Conservation (phyloP, 1,140 invertebrate species). For the Augochlora pura region DNA sequence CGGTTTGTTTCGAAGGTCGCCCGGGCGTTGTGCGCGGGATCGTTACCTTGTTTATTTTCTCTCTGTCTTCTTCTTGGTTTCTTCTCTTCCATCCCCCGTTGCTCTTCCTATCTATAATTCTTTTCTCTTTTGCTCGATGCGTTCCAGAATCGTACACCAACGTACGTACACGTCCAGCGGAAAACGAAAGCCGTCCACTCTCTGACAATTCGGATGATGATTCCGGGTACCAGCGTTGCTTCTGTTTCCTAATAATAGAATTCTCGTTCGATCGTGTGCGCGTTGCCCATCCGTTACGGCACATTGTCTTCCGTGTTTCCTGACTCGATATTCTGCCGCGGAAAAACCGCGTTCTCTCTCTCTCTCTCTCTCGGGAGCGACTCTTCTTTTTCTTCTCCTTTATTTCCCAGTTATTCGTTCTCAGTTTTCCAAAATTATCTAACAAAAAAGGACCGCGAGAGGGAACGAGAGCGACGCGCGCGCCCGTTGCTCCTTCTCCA, state of each 20-base stretch:
- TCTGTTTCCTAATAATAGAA: conserved; percentile 1
- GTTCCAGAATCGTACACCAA: conserved; percentile 23
- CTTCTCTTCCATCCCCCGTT: conserved; percentile 18
- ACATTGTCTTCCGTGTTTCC: background rate
- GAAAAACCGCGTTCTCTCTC: background rate
- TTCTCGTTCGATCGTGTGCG: conserved; percentile 14
- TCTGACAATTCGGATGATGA: conserved; percentile 26
- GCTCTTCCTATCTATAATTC: conserved; percentile 14
- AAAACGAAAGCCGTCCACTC: conserved; percentile 40
- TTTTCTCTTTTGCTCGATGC: too few species aligned
- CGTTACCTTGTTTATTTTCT: background rate
- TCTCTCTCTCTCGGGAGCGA: too few species aligned
- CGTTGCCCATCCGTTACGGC: conserved; percentile 6
- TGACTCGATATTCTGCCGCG: background rate
- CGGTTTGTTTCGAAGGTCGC: background rate
- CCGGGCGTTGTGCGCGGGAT: conserved; percentile 48
- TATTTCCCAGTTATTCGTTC: background rate
- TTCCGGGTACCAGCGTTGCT: background rate
- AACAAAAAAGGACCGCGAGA: background rate
- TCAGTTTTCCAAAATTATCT: background rate
- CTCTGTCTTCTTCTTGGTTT: background rate
- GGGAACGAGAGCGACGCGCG: background rate
- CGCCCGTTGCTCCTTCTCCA: background rate
- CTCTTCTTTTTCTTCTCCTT: background rate
- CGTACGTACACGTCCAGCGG: conserved; percentile 10